Evolutionary conservation across 1,140 invertebrate genomes (phyloP).

Genomic region (Anthonomus grandis): DNA sequence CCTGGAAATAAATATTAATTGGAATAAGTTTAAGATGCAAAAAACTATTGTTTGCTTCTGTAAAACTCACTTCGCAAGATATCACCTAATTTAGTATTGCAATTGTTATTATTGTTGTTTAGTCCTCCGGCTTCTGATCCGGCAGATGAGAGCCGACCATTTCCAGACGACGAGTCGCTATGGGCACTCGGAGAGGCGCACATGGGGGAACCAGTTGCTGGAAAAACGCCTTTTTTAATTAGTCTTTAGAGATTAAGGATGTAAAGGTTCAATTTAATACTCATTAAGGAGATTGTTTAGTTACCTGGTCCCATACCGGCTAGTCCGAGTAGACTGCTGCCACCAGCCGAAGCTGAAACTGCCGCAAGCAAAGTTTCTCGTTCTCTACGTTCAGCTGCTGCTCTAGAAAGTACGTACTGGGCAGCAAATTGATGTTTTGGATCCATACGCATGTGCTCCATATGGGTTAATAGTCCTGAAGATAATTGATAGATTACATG

Average conservation of each 20-base stretch:
- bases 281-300: background rate
- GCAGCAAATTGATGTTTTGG: conserved; percentile 94
- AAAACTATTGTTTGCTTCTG: conserved; percentile 8
- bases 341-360: conserved; percentile 59
- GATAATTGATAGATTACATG: background rate
- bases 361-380: conserved; percentile 72
- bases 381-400: conserved; percentile 83
- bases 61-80: conserved; percentile 56
- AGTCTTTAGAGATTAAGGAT: background rate
- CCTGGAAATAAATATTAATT: conserved; percentile 24
- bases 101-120: conserved; percentile 69
- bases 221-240: conserved; percentile 16
- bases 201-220: conserved; percentile 56
- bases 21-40: background rate
- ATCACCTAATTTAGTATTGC: conserved; percentile 68
- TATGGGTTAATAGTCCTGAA: conserved; percentile 82
- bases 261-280: background rate
- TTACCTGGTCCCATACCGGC: conserved; percentile 45
- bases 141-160: conserved; percentile 71
- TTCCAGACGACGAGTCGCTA: conserved; percentile 77
- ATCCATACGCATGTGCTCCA: conserved; percentile 96
- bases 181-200: conserved; percentile 77
- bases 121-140: conserved; percentile 67
- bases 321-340: conserved; percentile 44
- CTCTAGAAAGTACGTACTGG: conserved; percentile 86